phyloP scores from a whole-genome alignment of 2,797 vertebrate genomes.

The Kryptopterus vitreolus region DNA sequence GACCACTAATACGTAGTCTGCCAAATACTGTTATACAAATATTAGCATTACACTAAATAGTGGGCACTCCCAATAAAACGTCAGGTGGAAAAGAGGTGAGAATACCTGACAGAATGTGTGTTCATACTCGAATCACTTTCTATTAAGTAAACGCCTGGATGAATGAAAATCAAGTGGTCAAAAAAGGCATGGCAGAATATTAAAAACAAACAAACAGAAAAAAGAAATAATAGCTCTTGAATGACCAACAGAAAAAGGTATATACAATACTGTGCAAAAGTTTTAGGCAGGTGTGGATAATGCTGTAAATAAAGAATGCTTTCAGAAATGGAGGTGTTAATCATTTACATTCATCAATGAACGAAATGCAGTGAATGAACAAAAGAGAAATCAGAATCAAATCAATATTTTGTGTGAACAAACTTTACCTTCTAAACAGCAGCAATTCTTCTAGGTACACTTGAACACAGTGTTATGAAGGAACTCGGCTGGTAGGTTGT shows the following conservation, averaged over 20 bases:
- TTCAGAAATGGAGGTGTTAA: too few relatives aligned
- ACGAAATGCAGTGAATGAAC: too few relatives aligned
- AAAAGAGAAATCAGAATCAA: too few relatives aligned
- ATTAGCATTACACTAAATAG: conserved; percentile 43
- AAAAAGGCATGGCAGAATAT: background rate
- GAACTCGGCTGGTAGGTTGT: too few relatives aligned
- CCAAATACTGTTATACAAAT: conserved; percentile 49
- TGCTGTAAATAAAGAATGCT: too few relatives aligned
- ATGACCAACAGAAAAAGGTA: background rate
- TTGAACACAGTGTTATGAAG: too few relatives aligned
- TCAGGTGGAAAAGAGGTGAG: conserved; percentile 17
- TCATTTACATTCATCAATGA: too few relatives aligned
- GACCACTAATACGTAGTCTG: conserved; percentile 42
- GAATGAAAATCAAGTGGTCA: background rate
- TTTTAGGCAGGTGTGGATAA: too few relatives aligned
- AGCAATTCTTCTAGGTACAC: too few relatives aligned
- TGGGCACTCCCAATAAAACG: conserved; percentile 24
- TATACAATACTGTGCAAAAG: too few relatives aligned
- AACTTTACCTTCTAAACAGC: too few relatives aligned
- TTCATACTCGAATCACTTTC: conserved; percentile 1
- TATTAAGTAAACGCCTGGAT: background rate
- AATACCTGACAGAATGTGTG: conserved; percentile 35
- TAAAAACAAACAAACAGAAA: conserved; percentile 1
- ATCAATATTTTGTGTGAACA: too few relatives aligned
- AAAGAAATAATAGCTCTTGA: conserved; percentile 21